Base-by-base conservation (phyloP, 1,140 invertebrate genomes). In the Lanistes nyassanus region DNA sequence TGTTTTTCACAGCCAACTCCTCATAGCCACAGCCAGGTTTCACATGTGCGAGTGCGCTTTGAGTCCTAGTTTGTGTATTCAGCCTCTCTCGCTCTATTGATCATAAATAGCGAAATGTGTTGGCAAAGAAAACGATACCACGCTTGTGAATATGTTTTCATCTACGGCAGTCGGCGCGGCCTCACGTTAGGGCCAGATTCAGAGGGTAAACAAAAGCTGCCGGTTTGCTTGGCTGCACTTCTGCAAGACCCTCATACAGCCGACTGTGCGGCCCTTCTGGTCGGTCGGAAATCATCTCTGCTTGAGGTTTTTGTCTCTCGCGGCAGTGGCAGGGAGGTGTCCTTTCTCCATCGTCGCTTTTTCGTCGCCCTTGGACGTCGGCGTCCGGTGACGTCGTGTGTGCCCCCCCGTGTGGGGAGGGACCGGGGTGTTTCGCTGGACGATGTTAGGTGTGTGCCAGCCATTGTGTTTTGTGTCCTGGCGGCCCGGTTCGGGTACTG, bases 81-180 rank as follows among this genome's bases (percentile, higher is more conserved):
- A 67, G 21, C 36, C 36, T 23, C 65, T 67, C 36, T 67, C 65
- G 65, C 65, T 67, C 65, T 67, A 67, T 67, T 67, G 65, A 67
- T 67, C 65, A 67, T 67, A 67, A 67, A 67, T 67, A 67, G 65
- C 36, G 36, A 67, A 67, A 67, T 67, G 65, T 67, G 65, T 67
- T 67, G 42, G 36, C 36, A 67, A 39, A 67, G 65, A 67, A 37
- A 67, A 67, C 65, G 65, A 67, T 39, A 37, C 65, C 36, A 42
- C 23, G 36, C 9, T 37, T 67, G 39, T 67, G 65, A 67, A 67
- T 67, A 67, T 67, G 65, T 67, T 67, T 67, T 67, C 65, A 67
- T 67, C 65, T 67, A 67, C 39, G 36, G 36, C 65, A 42, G 65
- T 67, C 42, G 42, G 65, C 26, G 65, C 42, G 26, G 65, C 36